Evolutionary conservation across 2,113 vertebrate genomes (phyloP), one percentile per base, ranked within the genome.

Genomic region (Odobenus rosmarus): DNA sequence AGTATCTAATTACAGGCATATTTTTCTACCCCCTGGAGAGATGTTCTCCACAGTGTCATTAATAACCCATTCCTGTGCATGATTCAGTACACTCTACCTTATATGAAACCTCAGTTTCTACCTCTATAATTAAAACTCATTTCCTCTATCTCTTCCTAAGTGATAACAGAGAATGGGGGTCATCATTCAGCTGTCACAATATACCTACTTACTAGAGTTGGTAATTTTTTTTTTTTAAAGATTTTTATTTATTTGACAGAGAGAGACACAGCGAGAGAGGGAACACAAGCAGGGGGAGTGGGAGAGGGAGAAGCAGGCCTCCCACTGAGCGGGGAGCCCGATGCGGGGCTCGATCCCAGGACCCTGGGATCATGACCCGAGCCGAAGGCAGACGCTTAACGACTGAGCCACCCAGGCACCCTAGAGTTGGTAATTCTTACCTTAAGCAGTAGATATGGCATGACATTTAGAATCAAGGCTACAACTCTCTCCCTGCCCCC

Each of bases 71-170:
- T 96, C 28, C 42, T 81, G 13, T 88, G 53, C 26, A 13, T 87
- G 61, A 87, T 69, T 79, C 81, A 93, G n/a, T 76, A 71, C 7
- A 61, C 15, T 92, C 49, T 71, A 19, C 16, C 24, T 31, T 62
- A 7, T 80, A 24, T 57, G 93, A 87, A 96, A 76, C 24, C 46
- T 85, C 83, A 39, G 93, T 93, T 86, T 92, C 46, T 83, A 31
- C 33, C 91, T 90, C n/a, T 89, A 12, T 77, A 72, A 77, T 84
- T 77, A 53, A 93, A 76, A 31, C 28, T 77, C 1, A 9, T 90
- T 55, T 93, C 59, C 42, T 96, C 33, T 74, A 61, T 77, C 16
- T 19, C 28, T 96, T 95, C 24, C 46, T 92, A 59, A 31, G 61
- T 69, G 49, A 61, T 67, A 77, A 85, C 1, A 49, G 33, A 69